phyloP scores from a whole-genome alignment of 1,140 invertebrate genomes.

The Pararge aegeria region DNA sequence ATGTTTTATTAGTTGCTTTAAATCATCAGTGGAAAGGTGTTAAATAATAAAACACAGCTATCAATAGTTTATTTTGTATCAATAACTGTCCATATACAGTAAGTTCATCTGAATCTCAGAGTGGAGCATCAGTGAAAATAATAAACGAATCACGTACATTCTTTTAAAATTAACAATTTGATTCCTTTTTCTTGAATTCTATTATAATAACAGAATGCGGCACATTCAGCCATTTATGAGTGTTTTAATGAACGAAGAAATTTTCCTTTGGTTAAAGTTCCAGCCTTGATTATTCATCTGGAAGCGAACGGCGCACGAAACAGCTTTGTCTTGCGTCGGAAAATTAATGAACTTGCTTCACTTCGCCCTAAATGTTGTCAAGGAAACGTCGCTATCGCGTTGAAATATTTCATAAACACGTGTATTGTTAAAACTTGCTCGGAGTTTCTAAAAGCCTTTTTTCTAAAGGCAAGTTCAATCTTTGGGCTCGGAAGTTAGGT shows the following conservation, averaged over 20 bases:
- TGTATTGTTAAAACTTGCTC: conserved; percentile 21
- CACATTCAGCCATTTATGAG: conserved; percentile 12
- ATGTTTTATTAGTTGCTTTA: no score
- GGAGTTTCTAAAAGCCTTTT: conserved; percentile 19
- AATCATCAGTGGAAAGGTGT: no score
- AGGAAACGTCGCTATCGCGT: conserved; percentile 17
- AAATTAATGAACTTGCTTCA: conserved; percentile 33
- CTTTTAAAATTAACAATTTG: conserved; percentile 5
- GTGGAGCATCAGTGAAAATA: no score
- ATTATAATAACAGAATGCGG: conserved; percentile 3
- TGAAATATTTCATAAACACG: conserved; percentile 26
- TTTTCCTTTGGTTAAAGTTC: conserved; percentile 30
- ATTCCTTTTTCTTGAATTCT: background rate
- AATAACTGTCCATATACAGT: no score
- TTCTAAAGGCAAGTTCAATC: conserved; percentile 18
- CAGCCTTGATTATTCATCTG: conserved; percentile 32
- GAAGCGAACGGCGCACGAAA: conserved; percentile 27
- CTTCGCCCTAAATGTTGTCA: conserved; percentile 23
- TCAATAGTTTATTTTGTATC: no score
- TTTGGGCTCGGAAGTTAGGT: conserved; percentile 15
- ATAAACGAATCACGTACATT: conserved; percentile 10
- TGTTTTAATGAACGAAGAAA: conserved; percentile 20
- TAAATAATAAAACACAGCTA: no score
- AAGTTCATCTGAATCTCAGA: no score
- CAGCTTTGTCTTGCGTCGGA: conserved; percentile 29